Evolutionary conservation across 2,797 vertebrate genomes (phyloP).

Genomic region (Takifugu rubripes): DNA sequence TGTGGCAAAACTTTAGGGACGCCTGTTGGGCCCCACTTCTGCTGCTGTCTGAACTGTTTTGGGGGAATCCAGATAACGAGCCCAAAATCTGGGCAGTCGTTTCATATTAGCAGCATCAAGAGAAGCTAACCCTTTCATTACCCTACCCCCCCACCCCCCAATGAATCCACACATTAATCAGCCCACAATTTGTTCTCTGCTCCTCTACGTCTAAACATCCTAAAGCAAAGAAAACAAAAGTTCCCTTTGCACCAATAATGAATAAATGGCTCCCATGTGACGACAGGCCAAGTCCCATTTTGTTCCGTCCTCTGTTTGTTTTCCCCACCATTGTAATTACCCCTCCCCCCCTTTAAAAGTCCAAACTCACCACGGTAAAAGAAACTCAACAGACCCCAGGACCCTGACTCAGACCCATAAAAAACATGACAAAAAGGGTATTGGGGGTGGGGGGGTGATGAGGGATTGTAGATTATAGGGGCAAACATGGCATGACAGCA

Average conservation of each 20-base stretch:
- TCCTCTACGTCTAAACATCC: conserved; percentile 63
- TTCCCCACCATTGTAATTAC: conserved; percentile 76
- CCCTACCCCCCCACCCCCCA: not conserved
- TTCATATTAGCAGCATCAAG: conserved; percentile 19
- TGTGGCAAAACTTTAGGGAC: conserved; percentile 27
- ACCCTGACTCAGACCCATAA: conserved; percentile 69
- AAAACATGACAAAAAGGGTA: conserved; percentile 55
- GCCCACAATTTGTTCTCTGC: conserved; percentile 41
- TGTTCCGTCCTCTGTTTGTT: conserved; percentile 70
- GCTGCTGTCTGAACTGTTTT: conserved; percentile 34
- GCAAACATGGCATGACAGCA: conserved; percentile 45
- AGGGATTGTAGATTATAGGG: conserved; percentile 51
- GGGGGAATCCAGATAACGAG: conserved; percentile 29
- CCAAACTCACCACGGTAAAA: conserved; percentile 64
- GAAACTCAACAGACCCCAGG: conserved; percentile 65
- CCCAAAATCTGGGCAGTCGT: conserved; percentile 5
- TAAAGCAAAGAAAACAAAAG: conserved; percentile 59
- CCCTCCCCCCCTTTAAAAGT: conserved; percentile 39
- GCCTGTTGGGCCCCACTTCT: conserved; percentile 23
- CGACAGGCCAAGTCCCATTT: conserved; percentile 59
- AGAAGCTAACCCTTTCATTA: conserved; percentile 11
- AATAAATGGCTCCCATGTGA: conserved; percentile 75
- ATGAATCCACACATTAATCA: conserved; percentile 55
- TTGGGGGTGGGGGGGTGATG: conserved; percentile 13
- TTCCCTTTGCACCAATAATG: conserved; percentile 67